These are phyloP conservation scores for Drosophila serrata DNA, from an alignment of 1,140 invertebrate genomes.

Conservation along the genomic window DNA sequence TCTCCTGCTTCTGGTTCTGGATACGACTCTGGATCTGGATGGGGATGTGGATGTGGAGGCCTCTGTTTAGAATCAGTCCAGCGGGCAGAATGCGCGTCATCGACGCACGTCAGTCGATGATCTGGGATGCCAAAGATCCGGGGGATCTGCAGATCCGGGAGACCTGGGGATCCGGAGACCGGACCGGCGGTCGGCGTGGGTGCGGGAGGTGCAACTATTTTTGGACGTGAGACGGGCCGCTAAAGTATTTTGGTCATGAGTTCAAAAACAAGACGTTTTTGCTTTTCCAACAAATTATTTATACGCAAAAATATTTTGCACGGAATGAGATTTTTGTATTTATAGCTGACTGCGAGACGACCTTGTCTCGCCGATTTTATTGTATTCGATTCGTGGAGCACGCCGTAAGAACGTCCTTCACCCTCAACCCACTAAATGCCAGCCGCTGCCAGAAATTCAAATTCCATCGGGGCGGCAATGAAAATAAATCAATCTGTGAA, in stretches of 20 bases:
- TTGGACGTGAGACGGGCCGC: slow-evolving; percentile 75
- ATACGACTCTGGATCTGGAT: slow-evolving; percentile 49
- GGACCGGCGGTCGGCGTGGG: slow-evolving; percentile 11
- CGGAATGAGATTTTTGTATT: slow-evolving; percentile 65
- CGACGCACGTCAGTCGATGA: slow-evolving; percentile 69
- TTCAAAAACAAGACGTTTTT: slow-evolving; percentile 74
- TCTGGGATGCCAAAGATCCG: slow-evolving; percentile 4
- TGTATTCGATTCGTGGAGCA: slow-evolving; percentile 57
- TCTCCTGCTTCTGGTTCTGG: slow-evolving; percentile 14
- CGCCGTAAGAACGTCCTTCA: slow-evolving; percentile 73
- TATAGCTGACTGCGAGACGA: slow-evolving; percentile 76
- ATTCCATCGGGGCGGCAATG: slow-evolving; percentile 32
- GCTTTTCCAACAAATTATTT: slow-evolving; percentile 79
- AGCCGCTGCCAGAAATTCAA: slow-evolving; percentile 44
- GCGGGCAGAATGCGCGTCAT: slow-evolving; percentile 63
- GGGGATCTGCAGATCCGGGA: slow-evolving; percentile 10
- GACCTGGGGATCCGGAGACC: slow-evolving; percentile 14
- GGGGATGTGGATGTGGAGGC: slow-evolving; percentile 56
- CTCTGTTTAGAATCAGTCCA: slow-evolving; percentile 65
- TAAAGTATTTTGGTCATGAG: slow-evolving; percentile 81
- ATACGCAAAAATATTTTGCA: slow-evolving; percentile 68
- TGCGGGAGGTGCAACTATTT: slow-evolving; percentile 56
- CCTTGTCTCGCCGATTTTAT: slow-evolving; percentile 54
- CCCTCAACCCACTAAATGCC: slow-evolving; percentile 68
- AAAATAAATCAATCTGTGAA: slow-evolving; percentile 33